A percentile compares a stretch with the other conserved stretches of the same genome.
Evolutionary conservation across 2,888 invertebrate species (phyloP).

Genomic region (Crepidodera aurea): DNA sequence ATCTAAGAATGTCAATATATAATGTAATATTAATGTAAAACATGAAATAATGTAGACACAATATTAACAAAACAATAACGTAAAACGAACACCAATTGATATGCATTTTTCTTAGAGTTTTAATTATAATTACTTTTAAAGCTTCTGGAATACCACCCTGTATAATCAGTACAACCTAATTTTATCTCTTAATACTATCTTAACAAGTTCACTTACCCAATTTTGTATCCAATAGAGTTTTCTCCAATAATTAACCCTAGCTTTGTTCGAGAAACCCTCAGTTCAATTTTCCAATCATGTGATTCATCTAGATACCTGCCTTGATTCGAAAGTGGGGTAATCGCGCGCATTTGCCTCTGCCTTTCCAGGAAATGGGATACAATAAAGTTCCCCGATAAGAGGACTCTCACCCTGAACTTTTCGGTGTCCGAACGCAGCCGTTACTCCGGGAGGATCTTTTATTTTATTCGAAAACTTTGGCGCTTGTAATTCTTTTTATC

Average conservation of each 20-base stretch:
- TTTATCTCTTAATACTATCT: constrained; percentile 2
- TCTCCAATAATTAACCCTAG: constrained; percentile 22
- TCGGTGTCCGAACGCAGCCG: constrained; percentile 48
- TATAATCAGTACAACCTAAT: not conserved
- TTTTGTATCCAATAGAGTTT: constrained; percentile 5
- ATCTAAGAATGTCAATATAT: too few species aligned
- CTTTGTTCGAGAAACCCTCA: constrained; percentile 18
- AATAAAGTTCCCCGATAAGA: constrained; percentile 46
- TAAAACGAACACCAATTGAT: too few species aligned
- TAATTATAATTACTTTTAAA: too few species aligned
- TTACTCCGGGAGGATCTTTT: constrained; percentile 16
- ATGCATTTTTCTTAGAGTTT: too few species aligned
- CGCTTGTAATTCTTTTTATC: constrained; percentile 22
- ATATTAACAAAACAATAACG: too few species aligned
- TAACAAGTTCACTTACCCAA: not conserved
- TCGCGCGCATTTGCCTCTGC: constrained; percentile 40
- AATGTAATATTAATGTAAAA: too few species aligned
- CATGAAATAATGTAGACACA: too few species aligned
- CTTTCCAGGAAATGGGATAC: constrained; percentile 46
- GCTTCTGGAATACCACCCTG: not conserved
- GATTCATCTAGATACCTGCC: constrained; percentile 23
- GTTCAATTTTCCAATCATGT: constrained; percentile 27
- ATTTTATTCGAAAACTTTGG: constrained; percentile 31
- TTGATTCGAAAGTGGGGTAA: constrained; percentile 12
- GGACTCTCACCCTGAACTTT: constrained; percentile 43